These are phyloP conservation scores for Sinocyclocheilus grahami DNA, from an alignment of 2,113 vertebrate species.

Conservation along the genomic window DNA sequence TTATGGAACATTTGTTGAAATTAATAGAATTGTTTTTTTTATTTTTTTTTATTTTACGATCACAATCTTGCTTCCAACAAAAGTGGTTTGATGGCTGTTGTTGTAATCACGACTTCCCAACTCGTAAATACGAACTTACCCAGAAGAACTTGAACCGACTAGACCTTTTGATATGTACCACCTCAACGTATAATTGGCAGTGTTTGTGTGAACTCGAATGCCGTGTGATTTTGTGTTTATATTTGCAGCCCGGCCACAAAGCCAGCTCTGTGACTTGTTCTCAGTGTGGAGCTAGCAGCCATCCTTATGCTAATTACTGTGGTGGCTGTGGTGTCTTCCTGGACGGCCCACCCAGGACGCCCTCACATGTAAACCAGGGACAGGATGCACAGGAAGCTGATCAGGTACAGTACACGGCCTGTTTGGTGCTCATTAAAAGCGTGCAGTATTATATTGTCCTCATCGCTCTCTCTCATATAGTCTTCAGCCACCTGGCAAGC, in stretches of 20 bases:
- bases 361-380: neutral
- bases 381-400: neutral
- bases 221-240: conserved; percentile 15
- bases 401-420: conserved; percentile 29
- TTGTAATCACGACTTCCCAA: too few species aligned
- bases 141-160: neutral
- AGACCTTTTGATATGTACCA: neutral
- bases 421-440: neutral
- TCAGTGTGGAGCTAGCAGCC: conserved; percentile 81
- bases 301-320: conserved; percentile 80
- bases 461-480: conserved; percentile 4
- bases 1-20: too few species aligned
- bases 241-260: conserved; percentile 67
- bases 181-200: neutral
- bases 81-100: too few species aligned
- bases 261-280: conserved; percentile 73
- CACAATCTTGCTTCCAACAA: too few species aligned
- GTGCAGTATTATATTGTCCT: neutral
- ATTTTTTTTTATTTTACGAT: too few species aligned
- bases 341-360: conserved; percentile 64
- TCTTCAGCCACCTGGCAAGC: conserved; percentile 70
- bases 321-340: conserved; percentile 79
- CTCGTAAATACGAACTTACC: too few species aligned
- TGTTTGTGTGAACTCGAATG: neutral
- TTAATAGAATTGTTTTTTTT: too few species aligned